Base-by-base conservation (phyloP, 2,888 invertebrate genomes). In the Tinea trinotella region DNA sequence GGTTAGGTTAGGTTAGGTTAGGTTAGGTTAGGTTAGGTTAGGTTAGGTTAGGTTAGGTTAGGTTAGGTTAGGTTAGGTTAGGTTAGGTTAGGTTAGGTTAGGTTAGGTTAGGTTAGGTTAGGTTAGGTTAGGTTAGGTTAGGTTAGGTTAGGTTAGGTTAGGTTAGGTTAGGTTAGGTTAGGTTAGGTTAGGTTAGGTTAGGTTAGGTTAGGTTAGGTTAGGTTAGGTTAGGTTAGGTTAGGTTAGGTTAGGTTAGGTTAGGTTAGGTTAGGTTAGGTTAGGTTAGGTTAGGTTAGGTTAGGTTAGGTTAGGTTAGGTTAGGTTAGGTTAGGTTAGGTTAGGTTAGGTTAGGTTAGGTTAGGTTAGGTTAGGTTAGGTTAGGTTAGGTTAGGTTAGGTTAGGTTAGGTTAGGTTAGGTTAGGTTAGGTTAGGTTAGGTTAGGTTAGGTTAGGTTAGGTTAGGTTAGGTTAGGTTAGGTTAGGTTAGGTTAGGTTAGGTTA, bases 321-420 rank as follows among this genome's bases (percentile, higher is more conserved):
- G 54, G 54, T 54, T 54, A 54, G 54, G 54, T 54, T 54, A 54
- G 54, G 54, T 54, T 54, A 48, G n/a, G 54, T 59, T 59, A 58
- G 59, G 60, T 59, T 58, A 56, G 57, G 59, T 57, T 61, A 59
- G 59, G 59, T 59, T 59, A 60, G 61, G 61, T 61, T 60, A 57
- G 59, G 58, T 58, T 58, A 57, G 58, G 62, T 59, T 61, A 59
- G 59, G 61, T 59, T 60, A 58, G 59, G 62, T 59, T 62, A 59
- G 60, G 60, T 60, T 60, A 59, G 62, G 61, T 59, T 62, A 59
- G 60, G 61, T 59, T 61, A 59, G 59, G 60, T 60, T 63, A 59
- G 60, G 62, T 60, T 63, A 59, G 54, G 46, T 54, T 54, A 54
- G 49, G 50, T 54, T 56, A 56, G 56, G 56, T 56, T 56, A 56